Percentiles rank a stretch among this genome's conserved stretches.
phyloP scores from a whole-genome alignment of 2,797 vertebrate genomes.

The Graptemys geographica region DNA sequence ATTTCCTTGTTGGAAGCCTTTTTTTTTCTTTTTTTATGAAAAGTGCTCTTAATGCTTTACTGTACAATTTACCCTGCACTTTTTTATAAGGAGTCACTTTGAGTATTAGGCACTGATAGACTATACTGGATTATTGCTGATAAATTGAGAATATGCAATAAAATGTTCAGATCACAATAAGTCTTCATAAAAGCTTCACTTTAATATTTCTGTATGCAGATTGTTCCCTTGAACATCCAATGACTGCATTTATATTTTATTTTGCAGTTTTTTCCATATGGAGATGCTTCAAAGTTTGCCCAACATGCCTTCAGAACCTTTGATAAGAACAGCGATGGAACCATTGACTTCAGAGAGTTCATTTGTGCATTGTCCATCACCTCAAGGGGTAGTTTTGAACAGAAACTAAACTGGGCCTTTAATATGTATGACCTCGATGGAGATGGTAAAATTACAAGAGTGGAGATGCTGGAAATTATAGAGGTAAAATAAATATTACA shows the following conservation, averaged over 20 bases:
- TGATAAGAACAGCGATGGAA: constrained; percentile 98
- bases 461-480: constrained; percentile 99
- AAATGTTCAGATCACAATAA: background rate
- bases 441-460: constrained; percentile 98
- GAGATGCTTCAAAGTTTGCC: constrained; percentile 98
- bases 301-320: constrained; percentile 99
- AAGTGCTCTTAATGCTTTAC: background rate
- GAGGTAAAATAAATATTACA: constrained; percentile 86
- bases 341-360: constrained; percentile 99
- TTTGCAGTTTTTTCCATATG: constrained; percentile 96
- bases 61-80: background rate
- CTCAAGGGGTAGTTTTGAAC: constrained; percentile 98
- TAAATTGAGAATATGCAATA: background rate
- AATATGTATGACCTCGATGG: constrained; percentile 99
- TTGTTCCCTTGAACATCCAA: background rate
- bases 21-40: background rate
- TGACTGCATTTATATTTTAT: constrained; percentile 7
- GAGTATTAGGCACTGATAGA: background rate
- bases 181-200: background rate
- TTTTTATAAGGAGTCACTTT: background rate
- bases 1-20: background rate
- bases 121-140: background rate
- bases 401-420: constrained; percentile 99
- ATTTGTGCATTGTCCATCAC: constrained; percentile 99
- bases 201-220: background rate